These are phyloP conservation scores for Anguilla rostrata DNA, from an alignment of 2,113 vertebrate genomes.

Conservation along the genomic window DNA sequence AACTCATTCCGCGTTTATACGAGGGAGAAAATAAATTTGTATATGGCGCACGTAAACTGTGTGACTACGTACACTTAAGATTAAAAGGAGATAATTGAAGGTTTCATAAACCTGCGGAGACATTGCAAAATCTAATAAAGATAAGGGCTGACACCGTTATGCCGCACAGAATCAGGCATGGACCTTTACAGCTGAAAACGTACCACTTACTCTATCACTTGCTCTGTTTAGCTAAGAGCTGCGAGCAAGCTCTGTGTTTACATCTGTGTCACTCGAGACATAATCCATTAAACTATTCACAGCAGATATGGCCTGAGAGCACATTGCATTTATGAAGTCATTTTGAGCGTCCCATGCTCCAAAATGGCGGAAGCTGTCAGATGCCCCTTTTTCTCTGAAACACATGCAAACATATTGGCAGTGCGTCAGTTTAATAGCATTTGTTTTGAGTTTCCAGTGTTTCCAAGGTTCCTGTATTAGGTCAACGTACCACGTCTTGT, in stretches of 20 bases:
- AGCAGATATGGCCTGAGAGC: conserved; percentile 28
- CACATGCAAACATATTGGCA: neutral
- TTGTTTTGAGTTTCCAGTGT: neutral
- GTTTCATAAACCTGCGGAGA: conserved; percentile 75
- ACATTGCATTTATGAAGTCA: conserved; percentile 25
- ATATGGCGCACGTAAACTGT: conserved; percentile 71
- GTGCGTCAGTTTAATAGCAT: neutral
- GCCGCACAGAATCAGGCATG: conserved; percentile 59
- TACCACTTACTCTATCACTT: conserved; percentile 43
- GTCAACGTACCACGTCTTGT: neutral
- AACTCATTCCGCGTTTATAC: conserved; percentile 25
- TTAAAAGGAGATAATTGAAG: conserved; percentile 72
- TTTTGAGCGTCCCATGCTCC: conserved; percentile 18
- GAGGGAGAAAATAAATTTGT: neutral
- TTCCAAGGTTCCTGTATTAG: neutral
- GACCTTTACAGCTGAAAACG: conserved; percentile 61
- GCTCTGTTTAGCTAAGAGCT: conserved; percentile 56
- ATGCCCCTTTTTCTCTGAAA: neutral
- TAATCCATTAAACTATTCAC: conserved; percentile 52
- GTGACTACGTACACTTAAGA: conserved; percentile 72
- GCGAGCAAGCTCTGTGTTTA: conserved; percentile 50
- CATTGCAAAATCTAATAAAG: conserved; percentile 91
- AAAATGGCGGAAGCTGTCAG: conserved; percentile 21
- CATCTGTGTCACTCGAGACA: conserved; percentile 50
- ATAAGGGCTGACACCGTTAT: conserved; percentile 73